Base-by-base conservation (phyloP, 2,797 vertebrate species). In the Astyanax mexicanus region DNA sequence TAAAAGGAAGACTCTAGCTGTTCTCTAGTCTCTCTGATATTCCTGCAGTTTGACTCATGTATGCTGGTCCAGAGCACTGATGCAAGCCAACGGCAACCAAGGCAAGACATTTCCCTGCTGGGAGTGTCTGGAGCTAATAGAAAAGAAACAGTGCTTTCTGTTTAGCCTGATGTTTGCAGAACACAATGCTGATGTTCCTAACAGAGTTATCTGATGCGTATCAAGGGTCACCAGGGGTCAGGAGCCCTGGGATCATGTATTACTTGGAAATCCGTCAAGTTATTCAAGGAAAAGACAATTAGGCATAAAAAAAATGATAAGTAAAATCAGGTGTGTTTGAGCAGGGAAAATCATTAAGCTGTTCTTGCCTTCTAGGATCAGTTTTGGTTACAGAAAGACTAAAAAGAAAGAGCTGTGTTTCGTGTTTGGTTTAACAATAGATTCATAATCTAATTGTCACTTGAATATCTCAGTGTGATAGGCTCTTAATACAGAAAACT, bases 31-130 rank as follows among this genome's bases (percentile, higher is more conserved):
- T 58, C 6, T 58, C 27, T 35, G 15, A 58, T 58, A 35, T 58
- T 58, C 29, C 29, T 58, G 29, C 54, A 37, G 55, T 19, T 58
- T 35, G 32, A 44, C 3, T 65, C 23, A 44, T 64, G 37, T 64
- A 64, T 40, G 37, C 38, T 65, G 62, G 17, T 47, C 8, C 23
- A 45, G 40, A n/a, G 27, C 23, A 6, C 42, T 47, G 62, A 66
- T 45, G 35, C 25, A 66, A 66, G 62, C 25, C 15, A n/a, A 11
- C 10, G 4, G 38, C 40, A 65, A 44, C 5, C 42, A 11, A 42
- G 19, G 61, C 21, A 25, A 25, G 13, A 29, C 17, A 2, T 9
- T 12, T 29, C 42, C 40, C 42, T 8, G n/a, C 42, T 32, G 11
- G 4, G 21, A 15, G 4, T 11, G 52, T 55, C 23, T 27, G 52